Conservation (phyloP, 2,113 vertebrate species). For the Myrmecophaga tridactyla region DNA sequence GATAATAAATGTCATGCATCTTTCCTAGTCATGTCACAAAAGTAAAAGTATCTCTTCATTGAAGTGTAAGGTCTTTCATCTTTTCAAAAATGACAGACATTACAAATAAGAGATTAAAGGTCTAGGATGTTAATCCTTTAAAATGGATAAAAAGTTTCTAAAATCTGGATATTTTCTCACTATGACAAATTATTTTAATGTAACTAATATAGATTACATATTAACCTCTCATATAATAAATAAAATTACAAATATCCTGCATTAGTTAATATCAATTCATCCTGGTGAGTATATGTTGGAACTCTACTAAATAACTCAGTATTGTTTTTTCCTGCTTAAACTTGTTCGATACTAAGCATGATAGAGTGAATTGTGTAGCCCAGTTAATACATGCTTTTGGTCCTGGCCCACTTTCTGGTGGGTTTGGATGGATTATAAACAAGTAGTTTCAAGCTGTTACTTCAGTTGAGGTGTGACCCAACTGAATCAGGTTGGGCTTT, state of each 20-base stretch:
- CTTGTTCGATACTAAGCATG: neutral
- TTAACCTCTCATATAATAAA: neutral
- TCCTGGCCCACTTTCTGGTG: no score
- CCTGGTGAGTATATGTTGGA: neutral
- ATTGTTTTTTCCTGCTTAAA: neutral
- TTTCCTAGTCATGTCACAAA: slow-evolving; percentile 73
- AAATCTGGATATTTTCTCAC: slow-evolving; percentile 52
- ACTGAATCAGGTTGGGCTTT: no score
- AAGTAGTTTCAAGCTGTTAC: no score
- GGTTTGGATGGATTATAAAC: no score
- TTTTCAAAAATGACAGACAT: slow-evolving; percentile 77
- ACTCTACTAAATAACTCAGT: neutral
- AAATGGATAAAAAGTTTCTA: slow-evolving; percentile 55
- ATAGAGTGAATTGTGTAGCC: no score
- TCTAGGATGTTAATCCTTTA: slow-evolving; percentile 72
- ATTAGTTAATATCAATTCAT: neutral
- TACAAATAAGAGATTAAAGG: slow-evolving; percentile 71
- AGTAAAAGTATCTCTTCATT: slow-evolving; percentile 71
- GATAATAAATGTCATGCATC: slow-evolving; percentile 84
- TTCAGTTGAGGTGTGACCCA: no score
- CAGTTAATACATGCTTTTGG: no score
- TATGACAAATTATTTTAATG: slow-evolving; percentile 20
- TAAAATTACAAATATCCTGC: neutral
- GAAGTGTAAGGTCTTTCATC: slow-evolving; percentile 67
- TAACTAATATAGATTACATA: neutral